Percentiles rank a stretch among this genome's conserved stretches.
Conservation (phyloP, 2,113 vertebrate genomes). For the Grantiella picta region DNA sequence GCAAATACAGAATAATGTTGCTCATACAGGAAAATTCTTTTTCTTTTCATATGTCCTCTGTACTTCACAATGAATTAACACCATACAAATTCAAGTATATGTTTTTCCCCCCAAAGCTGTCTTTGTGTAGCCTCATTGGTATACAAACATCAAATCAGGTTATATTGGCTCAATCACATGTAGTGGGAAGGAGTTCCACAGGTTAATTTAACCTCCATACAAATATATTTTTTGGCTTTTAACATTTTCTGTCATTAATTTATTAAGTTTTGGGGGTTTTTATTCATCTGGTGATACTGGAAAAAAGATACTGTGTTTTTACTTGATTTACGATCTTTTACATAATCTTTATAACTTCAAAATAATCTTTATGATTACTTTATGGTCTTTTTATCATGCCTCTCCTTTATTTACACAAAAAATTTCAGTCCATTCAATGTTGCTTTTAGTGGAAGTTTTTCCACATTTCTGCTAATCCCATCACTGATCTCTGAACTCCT, state of each 20-base stretch:
- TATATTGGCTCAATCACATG: neutral
- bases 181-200: neutral
- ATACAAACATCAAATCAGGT: neutral
- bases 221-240: neutral
- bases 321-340: neutral
- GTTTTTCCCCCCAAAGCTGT: fast-evolving
- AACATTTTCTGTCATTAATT: neutral
- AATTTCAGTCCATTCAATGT: neutral
- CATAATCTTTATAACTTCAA: neutral
- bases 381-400: neutral
- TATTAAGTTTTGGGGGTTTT: neutral
- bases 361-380: neutral
- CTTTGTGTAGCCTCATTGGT: neutral
- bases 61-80: neutral
- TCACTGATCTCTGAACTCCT: neutral
- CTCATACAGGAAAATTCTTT: neutral
- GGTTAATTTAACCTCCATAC: neutral
- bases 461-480: conserved; percentile 16
- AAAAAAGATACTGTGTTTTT: neutral
- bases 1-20: neutral
- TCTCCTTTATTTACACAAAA: neutral
- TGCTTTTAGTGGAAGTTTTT: conserved; percentile 5
- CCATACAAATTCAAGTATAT: neutral
- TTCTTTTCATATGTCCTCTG: neutral
- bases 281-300: neutral